phyloP scores from a whole-genome alignment of 2,113 vertebrate species.

The Crypturellus undulatus region DNA sequence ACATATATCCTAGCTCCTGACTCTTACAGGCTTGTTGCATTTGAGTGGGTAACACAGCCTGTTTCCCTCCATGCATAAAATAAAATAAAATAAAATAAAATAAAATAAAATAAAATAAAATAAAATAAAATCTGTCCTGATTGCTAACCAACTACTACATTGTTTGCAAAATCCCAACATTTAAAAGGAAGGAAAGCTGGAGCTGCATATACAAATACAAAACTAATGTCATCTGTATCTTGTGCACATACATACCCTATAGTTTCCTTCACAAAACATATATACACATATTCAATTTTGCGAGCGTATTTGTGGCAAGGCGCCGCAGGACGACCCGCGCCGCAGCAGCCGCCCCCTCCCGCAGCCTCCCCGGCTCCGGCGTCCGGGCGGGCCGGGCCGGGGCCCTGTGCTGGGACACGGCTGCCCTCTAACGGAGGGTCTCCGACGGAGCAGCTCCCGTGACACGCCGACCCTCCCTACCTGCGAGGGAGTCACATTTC shows the following conservation, averaged over 20 bases:
- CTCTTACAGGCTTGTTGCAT: not conserved
- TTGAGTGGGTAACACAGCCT: not conserved
- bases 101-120: not conserved
- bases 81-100: not conserved
- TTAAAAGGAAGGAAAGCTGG: not conserved
- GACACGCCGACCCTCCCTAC: not conserved
- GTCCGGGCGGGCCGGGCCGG: too few relatives aligned
- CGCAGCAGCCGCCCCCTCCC: too few relatives aligned
- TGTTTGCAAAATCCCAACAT: not conserved
- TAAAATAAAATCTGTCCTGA: not conserved
- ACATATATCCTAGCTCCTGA: rapidly evolving
- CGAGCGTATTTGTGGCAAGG: not conserved
- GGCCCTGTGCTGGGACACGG: not conserved
- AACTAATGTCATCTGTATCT: rapidly evolving
- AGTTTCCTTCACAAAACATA: not conserved
- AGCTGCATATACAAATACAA: not conserved
- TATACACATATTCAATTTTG: not conserved
- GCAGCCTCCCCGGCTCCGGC: too few relatives aligned
- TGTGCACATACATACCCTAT: not conserved
- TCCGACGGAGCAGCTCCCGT: not conserved
- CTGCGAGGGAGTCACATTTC: not conserved
- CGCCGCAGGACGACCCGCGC: not conserved
- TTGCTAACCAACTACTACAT: not conserved
- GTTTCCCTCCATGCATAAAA: not conserved
- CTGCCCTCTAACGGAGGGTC: not conserved